phyloP scores from a whole-genome alignment of 2,888 invertebrate species.

The Meta bourneti region DNA sequence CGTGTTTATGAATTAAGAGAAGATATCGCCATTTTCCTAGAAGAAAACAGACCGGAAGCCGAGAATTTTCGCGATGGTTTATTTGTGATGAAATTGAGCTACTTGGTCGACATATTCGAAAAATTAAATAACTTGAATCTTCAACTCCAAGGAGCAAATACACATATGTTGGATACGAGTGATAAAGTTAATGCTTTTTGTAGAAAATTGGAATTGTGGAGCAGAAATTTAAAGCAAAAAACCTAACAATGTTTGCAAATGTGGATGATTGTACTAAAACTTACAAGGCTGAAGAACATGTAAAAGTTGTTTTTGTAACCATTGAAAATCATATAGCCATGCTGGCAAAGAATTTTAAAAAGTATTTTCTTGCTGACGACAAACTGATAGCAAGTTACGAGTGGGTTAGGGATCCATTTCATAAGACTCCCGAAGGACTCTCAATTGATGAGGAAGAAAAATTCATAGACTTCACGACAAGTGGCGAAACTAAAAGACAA shows the following conservation, averaged over 20 bases:
- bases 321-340: too few species aligned
- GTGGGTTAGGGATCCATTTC: constrained; percentile 67
- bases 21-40: too few species aligned
- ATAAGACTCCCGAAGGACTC: constrained; percentile 58
- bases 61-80: constrained; percentile 30
- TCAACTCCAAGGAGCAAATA: constrained; percentile 25
- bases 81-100: constrained; percentile 38
- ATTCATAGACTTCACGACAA: too few species aligned
- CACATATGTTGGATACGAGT: neutral
- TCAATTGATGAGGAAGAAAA: constrained; percentile 1
- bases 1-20: too few species aligned
- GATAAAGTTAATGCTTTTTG: constrained; percentile 45
- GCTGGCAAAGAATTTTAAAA: constrained; percentile 18
- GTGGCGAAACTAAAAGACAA: too few species aligned
- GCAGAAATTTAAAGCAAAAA: constrained; percentile 42
- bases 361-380: constrained; percentile 60
- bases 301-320: too few species aligned
- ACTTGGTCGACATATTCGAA: constrained; percentile 32
- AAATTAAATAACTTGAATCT: constrained; percentile 44
- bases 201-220: constrained; percentile 45
- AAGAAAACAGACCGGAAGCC: constrained; percentile 28
- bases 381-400: constrained; percentile 68
- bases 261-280: too few species aligned
- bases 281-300: too few species aligned
- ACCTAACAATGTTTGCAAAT: too few species aligned